Evolutionary conservation across 92 coral and sea anemone species (phyloP).

Genomic region (Siderastrea siderea): DNA sequence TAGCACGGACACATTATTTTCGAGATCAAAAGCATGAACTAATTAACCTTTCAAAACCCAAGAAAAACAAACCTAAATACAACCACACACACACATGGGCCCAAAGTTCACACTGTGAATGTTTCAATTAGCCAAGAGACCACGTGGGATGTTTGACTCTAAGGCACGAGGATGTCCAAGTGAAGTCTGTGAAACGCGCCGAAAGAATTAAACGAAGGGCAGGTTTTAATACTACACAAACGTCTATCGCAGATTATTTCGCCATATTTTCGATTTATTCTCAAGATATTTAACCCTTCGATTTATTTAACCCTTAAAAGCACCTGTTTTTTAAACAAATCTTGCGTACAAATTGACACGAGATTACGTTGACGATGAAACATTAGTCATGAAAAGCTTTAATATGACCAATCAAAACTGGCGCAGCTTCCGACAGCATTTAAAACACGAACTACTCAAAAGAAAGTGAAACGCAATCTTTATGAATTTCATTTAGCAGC

Average conservation of each 20-base stretch:
- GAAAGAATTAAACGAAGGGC: background rate
- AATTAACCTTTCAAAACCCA: constrained; percentile 3
- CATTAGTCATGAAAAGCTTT: background rate
- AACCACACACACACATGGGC: background rate
- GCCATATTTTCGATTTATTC: background rate
- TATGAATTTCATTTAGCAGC: too few relatives aligned
- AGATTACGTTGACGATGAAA: background rate
- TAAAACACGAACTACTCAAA: background rate
- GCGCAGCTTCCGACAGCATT: background rate
- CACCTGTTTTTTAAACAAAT: too few relatives aligned
- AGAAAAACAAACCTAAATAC: background rate
- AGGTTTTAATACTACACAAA: background rate
- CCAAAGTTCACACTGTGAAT: background rate
- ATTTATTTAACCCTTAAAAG: too few relatives aligned
- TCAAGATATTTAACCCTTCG: too few relatives aligned
- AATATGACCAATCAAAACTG: background rate
- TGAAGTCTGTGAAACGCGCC: background rate
- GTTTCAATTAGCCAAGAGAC: background rate
- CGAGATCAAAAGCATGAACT: background rate
- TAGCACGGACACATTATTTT: background rate
- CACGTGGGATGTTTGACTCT: background rate
- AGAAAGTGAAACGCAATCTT: background rate
- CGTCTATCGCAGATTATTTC: background rate
- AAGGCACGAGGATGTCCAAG: background rate
- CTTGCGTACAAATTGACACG: too few relatives aligned